phyloP scores from a whole-genome alignment of 2,888 invertebrate genomes.

The Dasysyrphus tricinctus region DNA sequence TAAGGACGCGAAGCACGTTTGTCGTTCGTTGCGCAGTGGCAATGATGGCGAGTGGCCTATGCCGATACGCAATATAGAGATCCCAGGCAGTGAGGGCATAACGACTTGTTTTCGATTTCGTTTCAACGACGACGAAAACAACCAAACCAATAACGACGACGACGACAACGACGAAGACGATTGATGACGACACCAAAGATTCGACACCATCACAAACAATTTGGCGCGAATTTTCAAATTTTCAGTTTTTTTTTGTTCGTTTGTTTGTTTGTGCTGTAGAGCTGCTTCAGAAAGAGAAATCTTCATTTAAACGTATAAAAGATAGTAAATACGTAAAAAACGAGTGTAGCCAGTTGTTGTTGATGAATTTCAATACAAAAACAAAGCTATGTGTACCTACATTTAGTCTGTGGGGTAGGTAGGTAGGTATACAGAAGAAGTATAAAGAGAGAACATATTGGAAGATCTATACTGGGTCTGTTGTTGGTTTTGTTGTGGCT shows the following conservation, averaged over 20 bases:
- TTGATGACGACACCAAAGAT: slow-evolving; percentile 48
- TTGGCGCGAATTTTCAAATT: slow-evolving; percentile 50
- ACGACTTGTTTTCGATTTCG: slow-evolving; percentile 67
- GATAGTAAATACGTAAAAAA: slow-evolving; percentile 51
- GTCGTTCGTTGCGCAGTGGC: slow-evolving; percentile 11
- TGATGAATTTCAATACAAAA: slow-evolving; percentile 51
- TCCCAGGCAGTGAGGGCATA: slow-evolving; percentile 10
- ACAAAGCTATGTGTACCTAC: slow-evolving; percentile 11
- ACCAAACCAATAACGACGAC: background rate
- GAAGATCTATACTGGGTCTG: slow-evolving; percentile 5
- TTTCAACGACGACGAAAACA: slow-evolving; percentile 29
- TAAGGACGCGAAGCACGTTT: slow-evolving; percentile 53
- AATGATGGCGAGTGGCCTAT: too few species aligned
- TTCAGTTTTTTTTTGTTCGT: background rate
- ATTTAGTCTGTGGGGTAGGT: background rate
- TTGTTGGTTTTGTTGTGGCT: background rate
- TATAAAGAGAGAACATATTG: background rate
- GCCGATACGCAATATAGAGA: slow-evolving; percentile 21
- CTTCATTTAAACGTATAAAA: slow-evolving; percentile 36
- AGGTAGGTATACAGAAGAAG: background rate
- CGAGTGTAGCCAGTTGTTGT: slow-evolving; percentile 33
- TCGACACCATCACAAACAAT: slow-evolving; percentile 16
- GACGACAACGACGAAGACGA: slow-evolving; percentile 12
- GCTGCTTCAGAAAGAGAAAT: slow-evolving; percentile 42
- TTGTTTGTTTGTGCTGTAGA: background rate